Evolutionary conservation across 1,140 invertebrate genomes (phyloP), one percentile per base, ranked within the genome.

Genomic region (Heliconius hewitsoni): DNA sequence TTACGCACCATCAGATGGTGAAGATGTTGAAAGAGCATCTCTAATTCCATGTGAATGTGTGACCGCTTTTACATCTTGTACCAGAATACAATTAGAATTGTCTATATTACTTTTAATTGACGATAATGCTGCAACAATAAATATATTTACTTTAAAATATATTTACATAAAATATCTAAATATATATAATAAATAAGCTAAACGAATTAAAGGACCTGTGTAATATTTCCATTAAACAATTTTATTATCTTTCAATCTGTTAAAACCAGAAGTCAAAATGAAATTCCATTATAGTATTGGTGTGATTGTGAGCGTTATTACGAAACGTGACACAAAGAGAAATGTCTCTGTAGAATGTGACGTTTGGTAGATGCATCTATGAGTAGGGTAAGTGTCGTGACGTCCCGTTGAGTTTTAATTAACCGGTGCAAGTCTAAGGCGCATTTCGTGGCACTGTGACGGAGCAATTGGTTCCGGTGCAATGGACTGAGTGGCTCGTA

Each of bases 31-130:
- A 92, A 97, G 95, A 78, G 96, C 95, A 92, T 97, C 96, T 91
- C 96, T 96, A 82, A 96, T 95, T 90, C 96, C 96, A 91, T 97
- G 96, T 93, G 97, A 97, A 88, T 98, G 96, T 81, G 97, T 97
- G 82, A 98, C 97, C 85, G 97, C 97, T 95, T 98, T 98, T 78
- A 98, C 97, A 95, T 98, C 98, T 96, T 98, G 97, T 85, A 98
- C 97, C 91, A 98, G 95, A 90, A 98, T 98, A 94, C 98, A 98
- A 94, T 98, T 98, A 86, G 97, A 96, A 91, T 96, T 96, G 95
- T 98, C 97, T 95, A 97, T 96, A 93, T 96, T 96, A 89, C 96
- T 96, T 94, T 97, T 96, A 97, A 98, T 97, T 88, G 97, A 97
- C 94, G 96, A 98, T 92, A 98, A 96, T 90, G 97, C 97, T 98